Conservation (phyloP, 2,888 invertebrate species). For the Argynnis bischoffii region DNA sequence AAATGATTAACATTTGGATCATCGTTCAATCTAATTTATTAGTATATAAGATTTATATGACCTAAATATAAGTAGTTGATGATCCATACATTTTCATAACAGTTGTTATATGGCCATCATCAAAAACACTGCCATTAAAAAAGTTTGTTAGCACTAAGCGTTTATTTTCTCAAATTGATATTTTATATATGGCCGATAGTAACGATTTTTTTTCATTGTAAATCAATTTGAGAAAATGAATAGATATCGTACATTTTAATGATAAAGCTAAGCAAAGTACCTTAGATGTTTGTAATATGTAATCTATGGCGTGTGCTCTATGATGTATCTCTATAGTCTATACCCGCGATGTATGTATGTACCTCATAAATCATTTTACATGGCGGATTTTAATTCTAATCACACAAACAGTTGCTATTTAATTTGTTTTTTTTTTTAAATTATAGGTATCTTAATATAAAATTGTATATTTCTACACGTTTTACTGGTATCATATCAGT, state of each 20-base stretch:
- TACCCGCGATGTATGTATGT: not conserved
- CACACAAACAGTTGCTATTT: constrained; percentile 25
- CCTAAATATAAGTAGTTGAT: constrained; percentile 3
- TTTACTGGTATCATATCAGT: not conserved
- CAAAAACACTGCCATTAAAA: constrained; percentile 63
- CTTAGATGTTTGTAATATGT: constrained; percentile 48
- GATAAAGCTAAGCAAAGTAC: constrained; percentile 40
- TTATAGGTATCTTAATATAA: not conserved
- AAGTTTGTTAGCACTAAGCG: constrained; percentile 39
- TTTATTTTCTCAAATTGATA: constrained; percentile 31
- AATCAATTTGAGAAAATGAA: constrained; percentile 30
- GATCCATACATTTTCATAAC: constrained; percentile 13
- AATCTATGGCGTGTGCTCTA: constrained; percentile 46
- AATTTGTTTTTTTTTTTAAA: not conserved
- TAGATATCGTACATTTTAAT: constrained; percentile 35
- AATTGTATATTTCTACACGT: constrained; percentile 6
- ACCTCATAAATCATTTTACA: not conserved
- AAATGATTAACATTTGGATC: constrained; percentile 9
- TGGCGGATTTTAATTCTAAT: constrained; percentile 37
- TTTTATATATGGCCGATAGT: constrained; percentile 5
- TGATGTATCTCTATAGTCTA: constrained; percentile 3
- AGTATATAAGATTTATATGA: not conserved
- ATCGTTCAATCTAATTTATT: constrained; percentile 1
- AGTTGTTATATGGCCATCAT: constrained; percentile 54
- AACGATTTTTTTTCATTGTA: not conserved